A percentile compares a stretch with the other conserved stretches of the same genome.
These are phyloP conservation scores for Ceryle rudis DNA, from an alignment of 2,797 vertebrate genomes.

Conservation along the genomic window DNA sequence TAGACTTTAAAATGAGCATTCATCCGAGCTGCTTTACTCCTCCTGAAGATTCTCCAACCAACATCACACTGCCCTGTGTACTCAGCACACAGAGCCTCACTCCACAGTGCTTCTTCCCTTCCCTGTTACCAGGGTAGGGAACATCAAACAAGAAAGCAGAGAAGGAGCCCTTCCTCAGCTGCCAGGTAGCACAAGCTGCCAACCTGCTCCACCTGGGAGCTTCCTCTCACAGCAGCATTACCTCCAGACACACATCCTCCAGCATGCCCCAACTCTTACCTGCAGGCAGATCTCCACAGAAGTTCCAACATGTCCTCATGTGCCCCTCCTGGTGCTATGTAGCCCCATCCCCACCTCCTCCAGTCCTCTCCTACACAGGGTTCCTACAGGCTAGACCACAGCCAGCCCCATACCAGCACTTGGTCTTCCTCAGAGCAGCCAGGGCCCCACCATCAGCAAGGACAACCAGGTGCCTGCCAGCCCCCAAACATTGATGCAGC, in stretches of 20 bases:
- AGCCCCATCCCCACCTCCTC: neutral
- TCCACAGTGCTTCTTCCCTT: neutral
- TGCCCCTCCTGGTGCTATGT: fast-evolving
- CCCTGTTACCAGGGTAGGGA: fast-evolving
- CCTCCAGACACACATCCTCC: neutral
- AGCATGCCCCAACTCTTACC: fast-evolving
- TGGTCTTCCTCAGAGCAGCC: fast-evolving
- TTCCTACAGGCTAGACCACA: neutral
- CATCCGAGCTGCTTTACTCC: neutral
- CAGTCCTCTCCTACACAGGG: neutral
- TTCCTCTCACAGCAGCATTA: neutral
- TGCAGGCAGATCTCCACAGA: neutral
- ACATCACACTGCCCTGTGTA: fast-evolving
- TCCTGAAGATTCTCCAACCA: fast-evolving
- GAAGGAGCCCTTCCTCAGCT: neutral
- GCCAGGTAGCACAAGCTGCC: neutral
- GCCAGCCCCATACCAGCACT: fast-evolving
- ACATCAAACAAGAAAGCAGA: too few relatives aligned
- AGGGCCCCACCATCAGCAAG: fast-evolving
- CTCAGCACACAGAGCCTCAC: neutral
- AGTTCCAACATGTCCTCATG: neutral
- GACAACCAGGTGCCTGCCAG: neutral
- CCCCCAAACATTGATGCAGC: neutral
- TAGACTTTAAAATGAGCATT: fast-evolving
- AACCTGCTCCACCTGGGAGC: fast-evolving